These are phyloP conservation scores for Pristionchus exspectatus DNA, from an alignment of 2,888 invertebrate genomes.

Conservation along the genomic window DNA sequence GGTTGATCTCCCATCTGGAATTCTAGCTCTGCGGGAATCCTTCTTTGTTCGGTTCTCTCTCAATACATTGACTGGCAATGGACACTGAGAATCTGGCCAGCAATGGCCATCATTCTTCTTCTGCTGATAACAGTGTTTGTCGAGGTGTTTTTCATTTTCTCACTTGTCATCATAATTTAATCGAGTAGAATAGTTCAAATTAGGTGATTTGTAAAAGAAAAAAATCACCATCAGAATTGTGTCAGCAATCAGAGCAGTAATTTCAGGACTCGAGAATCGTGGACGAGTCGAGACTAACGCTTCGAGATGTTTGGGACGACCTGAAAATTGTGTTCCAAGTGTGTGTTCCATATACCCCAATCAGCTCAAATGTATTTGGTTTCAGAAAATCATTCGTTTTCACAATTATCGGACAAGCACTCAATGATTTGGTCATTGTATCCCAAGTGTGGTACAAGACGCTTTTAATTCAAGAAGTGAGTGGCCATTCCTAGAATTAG, in stretches of 20 bases:
- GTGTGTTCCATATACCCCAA: not conserved
- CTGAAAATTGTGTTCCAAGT: slow-evolving; percentile 32
- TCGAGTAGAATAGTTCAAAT: too few species aligned
- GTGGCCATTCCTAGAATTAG: not conserved
- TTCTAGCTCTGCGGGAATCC: slow-evolving; percentile 14
- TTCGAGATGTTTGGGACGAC: not conserved
- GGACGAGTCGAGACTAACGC: not conserved
- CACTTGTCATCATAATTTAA: too few species aligned
- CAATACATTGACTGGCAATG: slow-evolving; percentile 28
- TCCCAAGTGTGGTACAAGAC: slow-evolving; percentile 43
- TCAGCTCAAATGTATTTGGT: not conserved
- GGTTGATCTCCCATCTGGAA: too few species aligned
- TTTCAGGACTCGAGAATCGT: not conserved
- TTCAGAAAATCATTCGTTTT: slow-evolving; percentile 28
- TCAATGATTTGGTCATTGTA: slow-evolving; percentile 22
- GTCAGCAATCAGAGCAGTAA: too few species aligned
- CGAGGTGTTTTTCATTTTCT: too few species aligned
- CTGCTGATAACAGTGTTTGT: slow-evolving; percentile 29
- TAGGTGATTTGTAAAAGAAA: too few species aligned
- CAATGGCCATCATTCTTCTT: not conserved
- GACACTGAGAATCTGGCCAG: slow-evolving; percentile 4
- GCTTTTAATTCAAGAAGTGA: not conserved
- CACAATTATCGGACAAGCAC: slow-evolving; percentile 1
- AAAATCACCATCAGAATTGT: too few species aligned
- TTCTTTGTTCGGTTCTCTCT: not conserved